phyloP scores from a whole-genome alignment of 2,113 vertebrate genomes.

The Porphyrio hochstetteri region DNA sequence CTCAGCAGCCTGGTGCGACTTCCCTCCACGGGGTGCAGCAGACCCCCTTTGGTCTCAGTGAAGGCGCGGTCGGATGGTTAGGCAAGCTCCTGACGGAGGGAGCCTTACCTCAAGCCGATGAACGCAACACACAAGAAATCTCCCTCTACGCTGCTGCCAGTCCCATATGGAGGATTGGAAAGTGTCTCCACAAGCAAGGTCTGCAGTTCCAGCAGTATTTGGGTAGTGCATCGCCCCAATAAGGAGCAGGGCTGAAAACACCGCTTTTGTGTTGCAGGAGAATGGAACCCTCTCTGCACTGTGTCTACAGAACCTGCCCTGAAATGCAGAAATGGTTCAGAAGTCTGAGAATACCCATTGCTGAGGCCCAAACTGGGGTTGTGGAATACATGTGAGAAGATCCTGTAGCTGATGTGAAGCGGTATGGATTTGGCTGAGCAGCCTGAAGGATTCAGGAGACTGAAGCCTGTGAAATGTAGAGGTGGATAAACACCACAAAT shows the following conservation, averaged over 20 bases:
- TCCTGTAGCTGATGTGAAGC: neutral
- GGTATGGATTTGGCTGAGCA: neutral
- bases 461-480: neutral
- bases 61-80: too few relatives aligned
- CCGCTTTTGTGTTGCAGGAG: neutral
- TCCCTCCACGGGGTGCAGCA: too few relatives aligned
- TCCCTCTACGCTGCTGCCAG: neutral
- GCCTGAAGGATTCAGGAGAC: neutral
- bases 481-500: neutral
- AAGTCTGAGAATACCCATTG: neutral
- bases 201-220: neutral
- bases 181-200: neutral
- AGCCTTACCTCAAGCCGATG: neutral
- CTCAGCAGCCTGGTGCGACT: neutral
- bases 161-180: neutral
- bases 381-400: neutral
- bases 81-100: rapidly evolving
- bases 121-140: neutral
- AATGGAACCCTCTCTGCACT: rapidly evolving
- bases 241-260: neutral
- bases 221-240: neutral
- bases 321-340: rapidly evolving
- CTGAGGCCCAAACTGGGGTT: neutral
- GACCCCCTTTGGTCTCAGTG: neutral
- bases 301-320: neutral